Conservation (phyloP, 2,888 invertebrate genomes). For the Achlya flavicornis region DNA sequence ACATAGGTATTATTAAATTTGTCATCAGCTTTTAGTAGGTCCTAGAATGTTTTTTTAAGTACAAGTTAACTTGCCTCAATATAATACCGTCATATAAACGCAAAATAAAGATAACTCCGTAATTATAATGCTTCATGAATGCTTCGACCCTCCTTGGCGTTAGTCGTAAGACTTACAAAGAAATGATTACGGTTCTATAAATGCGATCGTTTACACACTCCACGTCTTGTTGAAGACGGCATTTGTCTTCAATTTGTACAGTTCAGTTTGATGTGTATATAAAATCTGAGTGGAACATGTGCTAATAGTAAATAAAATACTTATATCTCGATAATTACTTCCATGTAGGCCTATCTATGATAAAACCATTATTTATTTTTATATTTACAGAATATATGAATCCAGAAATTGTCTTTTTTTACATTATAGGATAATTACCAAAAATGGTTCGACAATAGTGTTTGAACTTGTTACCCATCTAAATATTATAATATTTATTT, state of each 20-base stretch:
- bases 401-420: neutral
- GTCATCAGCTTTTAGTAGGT: slow-evolving; percentile 55
- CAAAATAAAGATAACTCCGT: neutral
- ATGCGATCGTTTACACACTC: neutral
- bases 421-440: neutral
- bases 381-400: neutral
- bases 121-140: slow-evolving; percentile 17
- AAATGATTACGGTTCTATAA: slow-evolving; percentile 26
- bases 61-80: neutral
- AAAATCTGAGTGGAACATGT: neutral
- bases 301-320: neutral
- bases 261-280: neutral
- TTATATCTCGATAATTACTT: neutral
- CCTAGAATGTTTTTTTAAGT: slow-evolving; percentile 15
- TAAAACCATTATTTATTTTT: neutral
- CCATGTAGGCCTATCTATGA: neutral
- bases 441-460: neutral
- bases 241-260: neutral
- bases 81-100: neutral
- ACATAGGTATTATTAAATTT: slow-evolving; percentile 69
- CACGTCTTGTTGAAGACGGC: neutral
- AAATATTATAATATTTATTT: no score
- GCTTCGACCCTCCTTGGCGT: slow-evolving; percentile 63
- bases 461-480: no score
- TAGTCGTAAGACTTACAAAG: slow-evolving; percentile 51